Evolutionary conservation across 2,797 vertebrate genomes (phyloP), one percentile per base, ranked within the genome.

Genomic region (Tamandua tetradactyla): DNA sequence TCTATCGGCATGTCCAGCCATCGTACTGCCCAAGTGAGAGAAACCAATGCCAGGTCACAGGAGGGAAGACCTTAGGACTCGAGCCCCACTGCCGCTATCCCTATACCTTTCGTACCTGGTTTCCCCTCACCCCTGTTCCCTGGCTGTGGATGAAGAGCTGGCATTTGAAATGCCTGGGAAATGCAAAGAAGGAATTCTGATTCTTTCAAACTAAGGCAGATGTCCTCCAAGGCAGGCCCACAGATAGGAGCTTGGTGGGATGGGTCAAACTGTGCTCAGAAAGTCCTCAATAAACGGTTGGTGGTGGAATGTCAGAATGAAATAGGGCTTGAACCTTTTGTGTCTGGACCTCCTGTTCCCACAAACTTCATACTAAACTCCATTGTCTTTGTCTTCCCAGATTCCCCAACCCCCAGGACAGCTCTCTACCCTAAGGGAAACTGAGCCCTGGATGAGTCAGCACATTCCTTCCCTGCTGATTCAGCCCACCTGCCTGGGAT

Each of bases 381-480:
- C 42, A 9, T 5, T 30, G 47, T 72, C 55, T 66, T 72, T 89
- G 78, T 69, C 66, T 75, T 55, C 71, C 35, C 76, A 47, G 47
- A 86, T 30, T 61, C 69, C 35, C 76, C 90, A 40, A 74, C 5
- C 18, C 44, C 25, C 0, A 32, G 13, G 35, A 52, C 37, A 64
- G 71, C 78, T 47, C 57, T 68, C 74, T 37, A 30, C 81, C 84
- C 40, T 6, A 11, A 59, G 79, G 97, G 94, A 87, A 87, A 71
- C 81, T 3, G 68, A 92, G 78, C 52, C 27, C 4, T 0, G 3
- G 47, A 14, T 96, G 91, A 94, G 74, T 95, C 94, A 95, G 92
- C 75, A 86, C 78, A 71, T 93, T 94, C 74, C 61, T 84, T 57
- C 62, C 64, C 35, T 2, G 71, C 47, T 2, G 32, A 91, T 42